Base-by-base conservation (phyloP, 2,888 invertebrate genomes). In the Eudasyphora cyanicolor region DNA sequence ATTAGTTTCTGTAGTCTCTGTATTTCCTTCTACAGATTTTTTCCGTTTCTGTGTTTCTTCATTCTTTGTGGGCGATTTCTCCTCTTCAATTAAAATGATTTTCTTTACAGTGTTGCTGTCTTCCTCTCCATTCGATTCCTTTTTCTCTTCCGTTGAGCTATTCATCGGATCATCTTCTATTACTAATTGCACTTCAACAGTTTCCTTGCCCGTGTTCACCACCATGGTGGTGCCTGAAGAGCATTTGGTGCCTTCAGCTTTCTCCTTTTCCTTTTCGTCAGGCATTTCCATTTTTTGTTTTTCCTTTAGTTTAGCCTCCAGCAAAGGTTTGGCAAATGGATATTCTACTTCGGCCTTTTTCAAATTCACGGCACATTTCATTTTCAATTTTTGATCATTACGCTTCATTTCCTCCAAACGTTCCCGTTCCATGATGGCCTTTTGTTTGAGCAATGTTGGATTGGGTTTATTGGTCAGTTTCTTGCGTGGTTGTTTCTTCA, bases 391-490 rank as follows among this genome's bases (percentile, higher is more conserved):
- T 17, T 85, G 74, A 86, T 92, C 92, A n/a, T 86, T 89, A 5
- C 87, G 88, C 70, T 90, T 91, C 32, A 89, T 86, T 64, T 92
- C 90, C 24, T 89, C 89, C 74, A 91, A 86, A 12, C 91, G 90
- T 79, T 89, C 89, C 2, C 89, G 89, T 70, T 90, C 89, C 70
- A 92, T 87, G n/a, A 88, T 80, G 82, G 88, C 87, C 69, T 88
- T 88, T 79, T 89, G 88, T 71, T 91, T 90, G 10, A 92, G 79
- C 12, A 92, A 84, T 17, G 91, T 91, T 14, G 92, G 92, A 89
- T 92, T 92, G 12, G 91, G 91, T 85, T 89, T 91, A 71, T 90
- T 89, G 0, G 92, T 92, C 0, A 89, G 90, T 75, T 92, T 92
- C 75, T 92, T 92, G 2, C 92, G 89, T 7, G 92, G 91, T 70